Evolutionary conservation across 2,888 invertebrate genomes (phyloP).

Genomic region (Cosmopolites sordidus): DNA sequence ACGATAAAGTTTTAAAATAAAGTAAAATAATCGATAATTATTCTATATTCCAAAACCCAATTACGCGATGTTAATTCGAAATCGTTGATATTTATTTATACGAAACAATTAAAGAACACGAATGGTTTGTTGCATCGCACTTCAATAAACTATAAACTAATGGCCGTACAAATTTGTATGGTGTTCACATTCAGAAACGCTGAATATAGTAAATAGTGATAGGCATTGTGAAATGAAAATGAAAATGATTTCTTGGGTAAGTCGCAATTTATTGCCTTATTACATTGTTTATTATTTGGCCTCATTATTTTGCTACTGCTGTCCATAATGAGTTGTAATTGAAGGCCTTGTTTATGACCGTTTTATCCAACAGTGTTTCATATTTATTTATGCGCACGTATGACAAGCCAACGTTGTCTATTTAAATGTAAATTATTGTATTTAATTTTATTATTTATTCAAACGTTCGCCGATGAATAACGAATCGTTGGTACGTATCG

Average conservation of each 20-base stretch:
- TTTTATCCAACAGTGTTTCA: conserved; percentile 34
- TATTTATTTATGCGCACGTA: conserved; percentile 35
- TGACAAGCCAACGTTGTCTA: conserved; percentile 35
- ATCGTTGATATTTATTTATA: too few species aligned
- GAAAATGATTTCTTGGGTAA: conserved; percentile 32
- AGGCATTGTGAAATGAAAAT: conserved; percentile 24
- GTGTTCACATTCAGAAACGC: conserved; percentile 3
- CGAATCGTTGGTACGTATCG: conserved; percentile 23
- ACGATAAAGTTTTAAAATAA: too few species aligned
- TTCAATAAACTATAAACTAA: too few species aligned
- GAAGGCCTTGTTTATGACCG: conserved; percentile 36
- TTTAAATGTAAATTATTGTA: conserved; percentile 36
- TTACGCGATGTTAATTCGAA: too few species aligned
- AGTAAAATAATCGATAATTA: too few species aligned
- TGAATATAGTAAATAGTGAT: conserved; percentile 6
- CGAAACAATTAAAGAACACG: too few species aligned
- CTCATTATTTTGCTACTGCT: conserved; percentile 29
- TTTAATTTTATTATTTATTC: conserved; percentile 34
- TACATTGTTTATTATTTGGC: conserved; percentile 38
- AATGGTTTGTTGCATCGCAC: too few species aligned
- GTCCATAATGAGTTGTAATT: conserved; percentile 36
- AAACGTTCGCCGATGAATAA: conserved; percentile 26
- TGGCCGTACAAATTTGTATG: conserved; percentile 3
- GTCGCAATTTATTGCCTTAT: conserved; percentile 36
- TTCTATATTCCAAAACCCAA: too few species aligned